A percentile compares a stretch with the other conserved stretches of the same genome.
Conservation (phyloP, 2,797 vertebrate genomes). For the Ciconia nigra region DNA sequence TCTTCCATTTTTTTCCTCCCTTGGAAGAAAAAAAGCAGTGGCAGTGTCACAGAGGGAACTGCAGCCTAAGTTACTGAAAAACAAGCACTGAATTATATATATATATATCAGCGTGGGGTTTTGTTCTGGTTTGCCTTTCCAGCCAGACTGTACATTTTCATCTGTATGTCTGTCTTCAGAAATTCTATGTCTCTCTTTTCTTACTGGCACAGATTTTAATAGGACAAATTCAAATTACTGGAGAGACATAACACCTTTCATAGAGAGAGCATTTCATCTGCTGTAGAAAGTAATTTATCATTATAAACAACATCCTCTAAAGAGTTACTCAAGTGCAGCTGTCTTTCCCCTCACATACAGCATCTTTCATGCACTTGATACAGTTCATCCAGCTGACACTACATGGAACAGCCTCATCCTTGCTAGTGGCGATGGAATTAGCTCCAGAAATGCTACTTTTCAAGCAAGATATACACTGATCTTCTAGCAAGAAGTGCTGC, state of each 20-base stretch:
- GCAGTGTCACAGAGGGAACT: not conserved
- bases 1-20: not conserved
- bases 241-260: not conserved
- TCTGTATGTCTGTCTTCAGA: not conserved
- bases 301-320: not conserved
- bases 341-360: not conserved
- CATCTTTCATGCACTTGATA: not conserved
- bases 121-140: not conserved
- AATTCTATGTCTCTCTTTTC: not conserved
- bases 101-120: not conserved
- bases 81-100: not conserved
- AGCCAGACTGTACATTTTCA: not conserved
- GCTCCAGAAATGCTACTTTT: not conserved
- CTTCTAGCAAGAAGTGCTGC: not conserved
- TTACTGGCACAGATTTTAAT: not conserved
- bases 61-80: not conserved
- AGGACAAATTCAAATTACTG: not conserved
- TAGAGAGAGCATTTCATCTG: not conserved
- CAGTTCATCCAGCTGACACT: not conserved
- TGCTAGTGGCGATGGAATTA: not conserved
- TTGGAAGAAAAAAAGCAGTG: not conserved
- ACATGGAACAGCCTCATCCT: not conserved
- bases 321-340: not conserved
- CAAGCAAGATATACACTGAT: not conserved
- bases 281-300: not conserved